Conservation (phyloP, 1,140 invertebrate species). For the Eumaeus atala region DNA sequence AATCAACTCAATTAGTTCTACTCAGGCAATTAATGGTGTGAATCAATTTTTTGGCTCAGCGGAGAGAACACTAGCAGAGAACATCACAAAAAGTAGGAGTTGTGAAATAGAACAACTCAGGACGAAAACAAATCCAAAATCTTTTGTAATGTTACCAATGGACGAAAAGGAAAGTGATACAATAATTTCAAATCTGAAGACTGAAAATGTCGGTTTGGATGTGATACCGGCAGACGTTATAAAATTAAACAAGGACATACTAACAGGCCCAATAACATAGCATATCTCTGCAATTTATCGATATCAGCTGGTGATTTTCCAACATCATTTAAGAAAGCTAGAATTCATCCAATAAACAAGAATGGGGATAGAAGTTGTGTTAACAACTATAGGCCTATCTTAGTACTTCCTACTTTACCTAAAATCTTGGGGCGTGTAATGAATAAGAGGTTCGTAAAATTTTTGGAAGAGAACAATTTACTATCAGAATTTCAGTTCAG, state of each 20-base stretch:
- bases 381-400: slow-evolving; percentile 25
- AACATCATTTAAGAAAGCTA: slow-evolving; percentile 17
- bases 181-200: slow-evolving; percentile 8
- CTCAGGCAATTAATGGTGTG: background rate
- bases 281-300: slow-evolving; percentile 19
- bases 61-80: background rate
- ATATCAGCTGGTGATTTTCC: slow-evolving; percentile 19
- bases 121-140: background rate
- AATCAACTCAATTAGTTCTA: background rate
- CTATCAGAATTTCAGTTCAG: background rate
- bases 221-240: slow-evolving; percentile 16
- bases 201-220: slow-evolving; percentile 14
- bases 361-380: slow-evolving; percentile 17
- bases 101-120: background rate
- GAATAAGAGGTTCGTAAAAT: background rate
- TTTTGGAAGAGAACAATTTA: background rate
- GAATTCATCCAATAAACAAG: slow-evolving; percentile 22
- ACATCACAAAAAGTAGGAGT: too few species aligned
- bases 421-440: background rate
- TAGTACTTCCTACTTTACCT: background rate
- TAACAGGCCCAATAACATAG: slow-evolving; percentile 13
- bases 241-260: slow-evolving; percentile 15
- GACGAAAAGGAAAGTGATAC: slow-evolving; percentile 9
- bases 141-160: slow-evolving; percentile 8
- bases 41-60: background rate